Percentiles rank a stretch among this genome's conserved stretches.
These are phyloP conservation scores for Autographa gamma DNA, from an alignment of 2,888 invertebrate species.

Conservation along the genomic window DNA sequence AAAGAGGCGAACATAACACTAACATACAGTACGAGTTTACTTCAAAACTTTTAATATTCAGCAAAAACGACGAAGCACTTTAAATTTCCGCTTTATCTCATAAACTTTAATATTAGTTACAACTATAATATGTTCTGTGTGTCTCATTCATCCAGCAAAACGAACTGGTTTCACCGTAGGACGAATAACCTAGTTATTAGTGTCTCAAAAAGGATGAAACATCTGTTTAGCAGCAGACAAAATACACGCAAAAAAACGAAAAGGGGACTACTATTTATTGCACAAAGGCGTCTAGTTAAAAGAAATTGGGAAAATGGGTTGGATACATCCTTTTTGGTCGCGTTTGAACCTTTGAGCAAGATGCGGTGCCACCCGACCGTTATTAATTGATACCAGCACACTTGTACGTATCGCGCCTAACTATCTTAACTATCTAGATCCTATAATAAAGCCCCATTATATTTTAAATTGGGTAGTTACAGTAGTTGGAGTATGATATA, in stretches of 20 bases:
- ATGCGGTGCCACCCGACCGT: slow-evolving; percentile 46
- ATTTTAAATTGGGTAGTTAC: not conserved
- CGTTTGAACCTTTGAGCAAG: slow-evolving; percentile 32
- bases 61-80: slow-evolving; percentile 20
- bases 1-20: not conserved
- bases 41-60: slow-evolving; percentile 9
- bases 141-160: not conserved
- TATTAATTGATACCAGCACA: slow-evolving; percentile 49
- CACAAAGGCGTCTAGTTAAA: slow-evolving; percentile 48
- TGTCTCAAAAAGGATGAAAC: not conserved
- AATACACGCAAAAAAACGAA: not conserved
- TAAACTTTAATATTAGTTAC: not conserved
- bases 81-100: not conserved
- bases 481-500: not conserved
- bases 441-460: slow-evolving; percentile 6
- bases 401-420: slow-evolving; percentile 22
- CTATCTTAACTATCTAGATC: slow-evolving; percentile 4
- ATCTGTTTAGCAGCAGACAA: not conserved
- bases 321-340: slow-evolving; percentile 55
- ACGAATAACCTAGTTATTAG: not conserved
- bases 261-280: slow-evolving; percentile 49
- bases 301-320: slow-evolving; percentile 61
- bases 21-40: slow-evolving; percentile 3
- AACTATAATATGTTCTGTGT: too few species aligned
- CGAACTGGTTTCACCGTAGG: not conserved